phyloP scores from a whole-genome alignment of 2,888 invertebrate species.

The Megastigmus dorsalis region DNA sequence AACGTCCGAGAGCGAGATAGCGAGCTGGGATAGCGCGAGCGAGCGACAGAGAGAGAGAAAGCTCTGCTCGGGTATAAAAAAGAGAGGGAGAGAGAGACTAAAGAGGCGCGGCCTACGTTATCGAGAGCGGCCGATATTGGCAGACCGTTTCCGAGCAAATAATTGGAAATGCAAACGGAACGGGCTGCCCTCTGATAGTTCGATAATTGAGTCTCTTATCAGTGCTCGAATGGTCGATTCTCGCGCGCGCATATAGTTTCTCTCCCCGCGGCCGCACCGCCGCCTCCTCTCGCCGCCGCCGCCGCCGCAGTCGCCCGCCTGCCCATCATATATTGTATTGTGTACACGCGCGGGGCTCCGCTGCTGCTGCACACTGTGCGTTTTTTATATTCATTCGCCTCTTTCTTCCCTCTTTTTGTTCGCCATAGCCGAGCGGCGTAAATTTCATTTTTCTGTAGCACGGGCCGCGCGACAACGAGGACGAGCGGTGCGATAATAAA shows the following conservation, averaged over 20 bases:
- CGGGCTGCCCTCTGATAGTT: slow-evolving; percentile 71
- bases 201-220: slow-evolving; percentile 75
- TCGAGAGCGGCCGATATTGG: slow-evolving; percentile 70
- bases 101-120: slow-evolving; percentile 21
- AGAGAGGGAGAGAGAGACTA: slow-evolving; percentile 43
- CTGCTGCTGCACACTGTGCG: not conserved
- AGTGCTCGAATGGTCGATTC: slow-evolving; percentile 67
- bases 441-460: slow-evolving; percentile 17
- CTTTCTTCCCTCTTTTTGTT: not conserved
- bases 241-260: slow-evolving; percentile 57
- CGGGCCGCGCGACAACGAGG: not conserved
- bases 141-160: slow-evolving; percentile 73
- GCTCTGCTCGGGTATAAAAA: too few relatives aligned
- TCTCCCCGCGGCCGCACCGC: not conserved
- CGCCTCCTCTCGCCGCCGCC: not conserved
- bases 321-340: slow-evolving; percentile 19
- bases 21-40: slow-evolving; percentile 36
- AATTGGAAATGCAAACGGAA: slow-evolving; percentile 74
- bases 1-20: not conserved
- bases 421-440: not conserved
- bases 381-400: not conserved
- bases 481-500: not conserved
- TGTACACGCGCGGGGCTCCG: not conserved
- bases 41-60: slow-evolving; percentile 43
- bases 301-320: not conserved